These are phyloP conservation scores for Cetonia aurata DNA, from an alignment of 2,888 invertebrate species.

Conservation along the genomic window DNA sequence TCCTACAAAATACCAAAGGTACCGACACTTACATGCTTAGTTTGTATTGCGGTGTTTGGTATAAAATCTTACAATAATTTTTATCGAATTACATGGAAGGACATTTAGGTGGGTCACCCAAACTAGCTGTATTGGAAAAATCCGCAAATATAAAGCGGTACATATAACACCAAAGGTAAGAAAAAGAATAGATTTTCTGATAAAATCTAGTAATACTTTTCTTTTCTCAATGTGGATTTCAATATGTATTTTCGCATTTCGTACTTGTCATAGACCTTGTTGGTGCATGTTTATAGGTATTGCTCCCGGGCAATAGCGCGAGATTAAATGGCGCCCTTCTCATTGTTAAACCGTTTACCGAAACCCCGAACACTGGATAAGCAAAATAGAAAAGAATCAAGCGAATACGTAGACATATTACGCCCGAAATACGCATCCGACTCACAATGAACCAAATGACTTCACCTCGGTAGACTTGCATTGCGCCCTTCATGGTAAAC, in stretches of 20 bases:
- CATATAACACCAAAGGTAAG: no score
- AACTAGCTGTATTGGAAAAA: no score
- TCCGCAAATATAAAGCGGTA: no score
- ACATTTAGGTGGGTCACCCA: no score
- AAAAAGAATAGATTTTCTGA: no score
- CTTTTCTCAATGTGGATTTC: no score
- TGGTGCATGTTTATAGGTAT: slow-evolving; percentile 16
- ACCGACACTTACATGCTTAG: no score
- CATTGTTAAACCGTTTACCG: slow-evolving; percentile 15
- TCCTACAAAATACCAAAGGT: no score
- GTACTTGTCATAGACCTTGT: not conserved
- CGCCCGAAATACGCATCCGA: slow-evolving; percentile 30
- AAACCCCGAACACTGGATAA: slow-evolving; percentile 11
- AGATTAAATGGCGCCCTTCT: slow-evolving; percentile 48
- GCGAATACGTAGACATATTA: slow-evolving; percentile 32
- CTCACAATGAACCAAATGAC: slow-evolving; percentile 46
- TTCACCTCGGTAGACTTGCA: slow-evolving; percentile 47
- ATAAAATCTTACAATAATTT: no score
- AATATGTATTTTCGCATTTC: not conserved
- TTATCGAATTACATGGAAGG: no score
- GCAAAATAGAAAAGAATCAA: slow-evolving; percentile 22
- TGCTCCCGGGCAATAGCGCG: slow-evolving; percentile 38
- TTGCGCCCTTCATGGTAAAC: slow-evolving; percentile 55
- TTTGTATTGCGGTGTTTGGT: no score
- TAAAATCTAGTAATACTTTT: no score